Conservation (phyloP, 2,797 vertebrate species). For the Coregonus suidteri region DNA sequence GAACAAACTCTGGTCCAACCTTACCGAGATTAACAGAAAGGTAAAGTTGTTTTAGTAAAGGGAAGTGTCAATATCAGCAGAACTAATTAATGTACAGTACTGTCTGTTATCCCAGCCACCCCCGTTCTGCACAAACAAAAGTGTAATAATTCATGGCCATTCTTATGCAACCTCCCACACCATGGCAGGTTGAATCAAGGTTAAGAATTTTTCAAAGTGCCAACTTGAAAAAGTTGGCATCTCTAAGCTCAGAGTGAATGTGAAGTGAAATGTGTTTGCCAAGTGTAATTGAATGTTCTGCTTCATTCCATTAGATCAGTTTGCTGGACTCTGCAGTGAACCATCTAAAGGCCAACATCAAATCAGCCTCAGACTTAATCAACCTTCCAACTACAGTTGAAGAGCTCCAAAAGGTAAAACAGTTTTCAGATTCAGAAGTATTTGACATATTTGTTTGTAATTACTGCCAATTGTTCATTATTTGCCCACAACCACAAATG, state of each 20-base stretch:
- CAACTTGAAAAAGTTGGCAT: no score
- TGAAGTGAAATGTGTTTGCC: slow-evolving; percentile 14
- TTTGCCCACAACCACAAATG: neutral
- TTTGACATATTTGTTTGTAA: neutral
- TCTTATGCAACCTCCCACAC: neutral
- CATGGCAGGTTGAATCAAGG: neutral
- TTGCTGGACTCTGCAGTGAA: slow-evolving; percentile 87
- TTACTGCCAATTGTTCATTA: neutral
- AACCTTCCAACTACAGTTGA: slow-evolving; percentile 90
- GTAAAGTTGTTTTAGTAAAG: slow-evolving; percentile 71
- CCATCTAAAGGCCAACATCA: slow-evolving; percentile 91
- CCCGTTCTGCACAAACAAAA: neutral
- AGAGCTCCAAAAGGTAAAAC: slow-evolving; percentile 91
- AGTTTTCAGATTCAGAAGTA: neutral
- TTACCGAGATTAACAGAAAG: slow-evolving; percentile 94
- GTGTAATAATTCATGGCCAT: no score
- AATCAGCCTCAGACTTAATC: slow-evolving; percentile 91
- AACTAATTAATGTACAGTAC: neutral
- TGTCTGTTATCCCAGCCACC: neutral
- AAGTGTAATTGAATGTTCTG: slow-evolving; percentile 3
- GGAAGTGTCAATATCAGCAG: neutral
- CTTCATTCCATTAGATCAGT: slow-evolving; percentile 78
- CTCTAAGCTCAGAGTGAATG: neutral
- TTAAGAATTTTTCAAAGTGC: neutral
- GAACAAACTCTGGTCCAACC: slow-evolving; percentile 89